Evolutionary conservation across 2,797 vertebrate genomes (phyloP).

Genomic region (Ctenochaetus hawaiiensis): DNA sequence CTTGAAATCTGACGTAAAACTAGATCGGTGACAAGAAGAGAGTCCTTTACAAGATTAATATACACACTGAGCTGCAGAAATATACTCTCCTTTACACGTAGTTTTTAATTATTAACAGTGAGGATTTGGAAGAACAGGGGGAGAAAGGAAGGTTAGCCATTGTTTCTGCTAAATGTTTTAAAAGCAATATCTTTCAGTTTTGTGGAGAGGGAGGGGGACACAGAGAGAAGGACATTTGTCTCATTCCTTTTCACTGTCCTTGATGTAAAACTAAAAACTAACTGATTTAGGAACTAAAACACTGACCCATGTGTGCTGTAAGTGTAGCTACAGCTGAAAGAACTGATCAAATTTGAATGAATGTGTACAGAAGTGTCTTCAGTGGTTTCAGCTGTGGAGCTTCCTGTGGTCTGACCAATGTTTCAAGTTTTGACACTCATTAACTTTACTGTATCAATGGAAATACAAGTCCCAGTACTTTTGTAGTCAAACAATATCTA

Average conservation of each 20-base stretch:
- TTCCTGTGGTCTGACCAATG: not conserved
- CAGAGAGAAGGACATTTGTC: slow-evolving; percentile 21
- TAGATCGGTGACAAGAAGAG: slow-evolving; percentile 23
- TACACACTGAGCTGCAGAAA: slow-evolving; percentile 18
- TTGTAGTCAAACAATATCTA: too few species aligned
- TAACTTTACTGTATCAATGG: too few species aligned
- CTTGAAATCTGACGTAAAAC: slow-evolving; percentile 9
- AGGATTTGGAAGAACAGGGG: slow-evolving; percentile 39
- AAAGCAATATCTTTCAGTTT: slow-evolving; percentile 66
- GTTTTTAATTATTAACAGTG: slow-evolving; percentile 67
- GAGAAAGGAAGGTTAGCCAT: slow-evolving; percentile 54
- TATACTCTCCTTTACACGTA: slow-evolving; percentile 28
- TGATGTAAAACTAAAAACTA: slow-evolving; percentile 29
- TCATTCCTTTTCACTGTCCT: slow-evolving; percentile 18
- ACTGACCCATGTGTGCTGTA: not conserved
- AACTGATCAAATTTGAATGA: slow-evolving; percentile 6
- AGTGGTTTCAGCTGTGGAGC: not conserved
- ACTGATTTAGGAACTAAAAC: slow-evolving; percentile 30
- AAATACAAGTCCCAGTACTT: too few species aligned
- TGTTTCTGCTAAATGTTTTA: slow-evolving; percentile 74
- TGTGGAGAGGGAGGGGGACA: slow-evolving; percentile 18
- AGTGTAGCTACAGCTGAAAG: slow-evolving; percentile 4
- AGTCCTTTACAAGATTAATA: slow-evolving; percentile 26
- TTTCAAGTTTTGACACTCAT: too few species aligned
- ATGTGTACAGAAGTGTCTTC: slow-evolving; percentile 1